Evolutionary conservation across 1,140 invertebrate species (phyloP).

Genomic region (Ceratoteleas bidentatus): DNA sequence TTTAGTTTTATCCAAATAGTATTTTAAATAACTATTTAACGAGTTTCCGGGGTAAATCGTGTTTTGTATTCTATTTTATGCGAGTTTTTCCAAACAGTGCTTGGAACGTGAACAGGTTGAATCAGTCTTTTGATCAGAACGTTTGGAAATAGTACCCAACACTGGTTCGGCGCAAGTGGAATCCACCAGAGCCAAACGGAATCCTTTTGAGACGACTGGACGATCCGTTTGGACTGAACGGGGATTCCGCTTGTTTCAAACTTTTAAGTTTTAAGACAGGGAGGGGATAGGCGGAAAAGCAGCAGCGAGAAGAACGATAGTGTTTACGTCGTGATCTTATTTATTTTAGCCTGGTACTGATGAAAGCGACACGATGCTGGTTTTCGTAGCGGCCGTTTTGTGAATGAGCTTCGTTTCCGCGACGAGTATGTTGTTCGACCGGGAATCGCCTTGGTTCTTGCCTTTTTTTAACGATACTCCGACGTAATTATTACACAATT

Average conservation of each 20-base stretch:
- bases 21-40: too few species aligned
- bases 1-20: too few species aligned
- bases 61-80: too few species aligned
- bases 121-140: too few species aligned
- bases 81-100: too few species aligned
- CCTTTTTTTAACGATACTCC: conserved; percentile 26
- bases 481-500: conserved; percentile 29
- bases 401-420: conserved; percentile 3
- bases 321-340: conserved; percentile 20
- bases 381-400: conserved; percentile 31
- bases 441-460: conserved; percentile 8
- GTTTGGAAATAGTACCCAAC: too few species aligned
- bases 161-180: conserved; percentile 9
- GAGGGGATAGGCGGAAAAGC: neutral
- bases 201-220: too few species aligned
- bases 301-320: too few species aligned
- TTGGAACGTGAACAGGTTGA: too few species aligned
- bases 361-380: conserved; percentile 43
- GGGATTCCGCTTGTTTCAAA: neutral
- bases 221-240: too few species aligned
- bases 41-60: too few species aligned
- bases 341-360: conserved; percentile 49
- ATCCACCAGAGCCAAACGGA: neutral
- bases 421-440: conserved; percentile 9
- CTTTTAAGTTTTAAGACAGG: too few species aligned